Evolutionary conservation across 2,888 invertebrate species (phyloP).

Genomic region (Flabesymbios commensalis): DNA sequence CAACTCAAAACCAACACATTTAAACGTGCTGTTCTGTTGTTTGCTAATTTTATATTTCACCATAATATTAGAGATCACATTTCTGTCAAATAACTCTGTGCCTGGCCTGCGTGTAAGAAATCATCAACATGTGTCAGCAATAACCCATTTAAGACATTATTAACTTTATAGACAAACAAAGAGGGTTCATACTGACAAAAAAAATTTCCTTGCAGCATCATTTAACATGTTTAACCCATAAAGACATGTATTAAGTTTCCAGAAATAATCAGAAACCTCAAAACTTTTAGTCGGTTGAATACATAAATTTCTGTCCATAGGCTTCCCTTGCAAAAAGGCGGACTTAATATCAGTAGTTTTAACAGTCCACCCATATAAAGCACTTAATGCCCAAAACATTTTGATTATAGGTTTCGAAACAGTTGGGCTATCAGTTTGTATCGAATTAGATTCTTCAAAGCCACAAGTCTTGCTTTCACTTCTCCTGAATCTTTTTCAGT

Average conservation of each 20-base stretch:
- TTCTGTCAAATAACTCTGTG: constrained; percentile 17
- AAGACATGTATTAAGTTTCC: constrained; percentile 34
- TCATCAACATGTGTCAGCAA: constrained; percentile 36
- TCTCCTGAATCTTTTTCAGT: constrained; percentile 21
- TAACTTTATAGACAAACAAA: constrained; percentile 23
- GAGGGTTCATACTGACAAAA: constrained; percentile 33
- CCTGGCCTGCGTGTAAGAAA: constrained; percentile 32
- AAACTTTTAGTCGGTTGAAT: constrained; percentile 27
- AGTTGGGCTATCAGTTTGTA: constrained; percentile 23
- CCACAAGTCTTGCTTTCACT: constrained; percentile 29
- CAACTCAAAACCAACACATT: constrained; percentile 19
- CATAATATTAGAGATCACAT: constrained; percentile 17
- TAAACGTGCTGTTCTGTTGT: constrained; percentile 18
- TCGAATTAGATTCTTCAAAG: constrained; percentile 20
- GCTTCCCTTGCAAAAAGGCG: constrained; percentile 35
- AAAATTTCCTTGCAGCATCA: constrained; percentile 25
- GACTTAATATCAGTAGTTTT: constrained; percentile 38
- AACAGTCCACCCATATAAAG: constrained; percentile 28
- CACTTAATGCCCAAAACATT: constrained; percentile 23
- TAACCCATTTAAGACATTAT: constrained; percentile 18
- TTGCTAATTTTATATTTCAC: constrained; percentile 22
- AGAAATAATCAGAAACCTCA: constrained; percentile 11
- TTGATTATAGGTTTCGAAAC: constrained; percentile 23
- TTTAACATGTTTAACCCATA: constrained; percentile 35
- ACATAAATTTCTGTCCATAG: constrained; percentile 26